Evolutionary conservation across 2,797 vertebrate species (phyloP), one percentile per base, ranked within the genome.

Genomic region (Babyrousa celebensis): DNA sequence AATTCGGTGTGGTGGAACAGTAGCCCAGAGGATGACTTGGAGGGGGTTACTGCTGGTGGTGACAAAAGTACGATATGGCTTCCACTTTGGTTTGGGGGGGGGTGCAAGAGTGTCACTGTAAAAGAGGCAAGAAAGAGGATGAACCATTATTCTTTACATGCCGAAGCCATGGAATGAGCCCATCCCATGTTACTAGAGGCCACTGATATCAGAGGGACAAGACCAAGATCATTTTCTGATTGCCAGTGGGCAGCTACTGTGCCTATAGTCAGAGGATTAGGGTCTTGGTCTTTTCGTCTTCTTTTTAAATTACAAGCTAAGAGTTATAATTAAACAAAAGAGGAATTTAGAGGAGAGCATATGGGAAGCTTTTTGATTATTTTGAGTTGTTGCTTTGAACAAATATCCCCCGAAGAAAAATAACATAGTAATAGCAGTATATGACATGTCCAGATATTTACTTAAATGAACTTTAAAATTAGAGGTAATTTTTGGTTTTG

Each of bases 391-490:
- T 85, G 70, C 29, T 58, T 83, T 71, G 52, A 90, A 83, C 10
- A 83, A 14, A 87, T 90, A 60, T 32, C n/a, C 48, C 29, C 23
- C 54, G 52, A 93, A n/a, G 48, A 67, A 32, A 78, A 78, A 67
- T 60, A 71, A 84, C 60, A 40, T 16, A 27, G 43, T 63, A 75
- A 71, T 86, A 72, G 54, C 15, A 36, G 25, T 52, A 77, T 25
- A n/a, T 32, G 7, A 91, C 78, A 1, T 67, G 9, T 74, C 17
- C 74, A 36, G 14, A 12, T 87, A 91, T 94, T 88, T 87, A 27
- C 21, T 43, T 56, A 77, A 85, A 68, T 89, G 25, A 86, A 85
- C 4, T 70, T 95, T 75, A 71, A 79, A 79, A 71, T 52, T 79
- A 52, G 54, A 36, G 43, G 9, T 54, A 79, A 80, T 23, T 80